These are phyloP conservation scores for Scatophagus argus DNA, from an alignment of 2,113 vertebrate genomes.

Conservation along the genomic window DNA sequence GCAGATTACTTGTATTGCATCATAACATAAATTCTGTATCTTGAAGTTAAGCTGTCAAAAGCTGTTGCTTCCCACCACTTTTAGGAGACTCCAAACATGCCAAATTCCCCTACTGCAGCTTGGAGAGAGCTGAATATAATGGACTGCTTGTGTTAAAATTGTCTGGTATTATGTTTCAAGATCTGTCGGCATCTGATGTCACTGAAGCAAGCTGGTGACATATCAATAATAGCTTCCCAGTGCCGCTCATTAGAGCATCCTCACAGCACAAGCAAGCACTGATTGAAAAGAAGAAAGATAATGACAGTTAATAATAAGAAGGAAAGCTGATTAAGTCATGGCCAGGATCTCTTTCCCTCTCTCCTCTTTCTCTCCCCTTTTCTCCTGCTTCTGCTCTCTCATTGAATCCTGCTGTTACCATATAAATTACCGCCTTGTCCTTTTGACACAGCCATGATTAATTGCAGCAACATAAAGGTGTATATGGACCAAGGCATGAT, in stretches of 20 bases:
- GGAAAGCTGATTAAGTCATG: conserved; percentile 77
- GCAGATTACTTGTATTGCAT: neutral
- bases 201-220: conserved; percentile 64
- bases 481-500: conserved; percentile 55
- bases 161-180: conserved; percentile 67
- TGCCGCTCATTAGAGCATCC: conserved; percentile 71
- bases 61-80: conserved; percentile 4
- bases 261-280: conserved; percentile 77
- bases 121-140: conserved; percentile 45
- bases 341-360: conserved; percentile 48
- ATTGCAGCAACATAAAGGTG: conserved; percentile 71
- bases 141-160: conserved; percentile 43
- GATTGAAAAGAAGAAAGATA: conserved; percentile 83
- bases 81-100: conserved; percentile 12
- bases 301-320: conserved; percentile 79
- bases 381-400: conserved; percentile 36
- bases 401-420: conserved; percentile 62
- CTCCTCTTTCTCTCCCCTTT: conserved; percentile 24
- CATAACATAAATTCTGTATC: neutral
- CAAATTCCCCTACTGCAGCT: conserved; percentile 26
- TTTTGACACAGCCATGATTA: conserved; percentile 72
- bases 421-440: conserved; percentile 72
- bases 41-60: conserved; percentile 18
- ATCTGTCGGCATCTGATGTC: conserved; percentile 66
- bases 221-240: conserved; percentile 73